Evolutionary conservation across 1,140 invertebrate species (phyloP).

Genomic region (Cydia amplana): DNA sequence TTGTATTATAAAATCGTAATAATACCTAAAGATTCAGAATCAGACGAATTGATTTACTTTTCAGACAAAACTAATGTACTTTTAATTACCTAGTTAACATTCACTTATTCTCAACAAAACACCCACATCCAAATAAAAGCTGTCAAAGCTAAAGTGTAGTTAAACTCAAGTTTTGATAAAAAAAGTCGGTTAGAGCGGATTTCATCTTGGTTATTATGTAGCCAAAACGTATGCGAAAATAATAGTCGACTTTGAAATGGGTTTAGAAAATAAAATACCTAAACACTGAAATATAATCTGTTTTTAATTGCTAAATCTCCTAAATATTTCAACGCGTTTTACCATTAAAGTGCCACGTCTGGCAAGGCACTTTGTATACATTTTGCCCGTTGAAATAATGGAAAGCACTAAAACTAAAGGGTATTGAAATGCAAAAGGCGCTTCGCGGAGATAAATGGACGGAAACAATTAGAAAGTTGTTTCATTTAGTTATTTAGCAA

Average conservation of each 20-base stretch:
- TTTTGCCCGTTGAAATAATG: conserved; percentile 20
- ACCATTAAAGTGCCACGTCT: background rate
- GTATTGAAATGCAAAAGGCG: conserved; percentile 34
- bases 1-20: background rate
- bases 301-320: background rate
- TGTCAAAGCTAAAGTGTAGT: too few species aligned
- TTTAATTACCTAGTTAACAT: too few species aligned
- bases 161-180: too few species aligned
- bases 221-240: too few species aligned
- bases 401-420: conserved; percentile 23
- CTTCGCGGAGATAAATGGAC: conserved; percentile 38
- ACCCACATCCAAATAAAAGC: too few species aligned
- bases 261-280: background rate
- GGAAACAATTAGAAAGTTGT: conserved; percentile 51
- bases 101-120: too few species aligned
- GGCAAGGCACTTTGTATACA: conserved; percentile 10
- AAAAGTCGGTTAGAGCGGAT: too few species aligned
- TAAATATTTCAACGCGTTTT: background rate
- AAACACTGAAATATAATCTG: background rate
- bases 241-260: too few species aligned
- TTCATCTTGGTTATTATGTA: too few species aligned
- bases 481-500: conserved; percentile 44
- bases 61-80: too few species aligned
- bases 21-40: too few species aligned
- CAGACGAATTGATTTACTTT: too few species aligned